Conservation (phyloP, 2,797 vertebrate species). For the Decapterus maruadsi region DNA sequence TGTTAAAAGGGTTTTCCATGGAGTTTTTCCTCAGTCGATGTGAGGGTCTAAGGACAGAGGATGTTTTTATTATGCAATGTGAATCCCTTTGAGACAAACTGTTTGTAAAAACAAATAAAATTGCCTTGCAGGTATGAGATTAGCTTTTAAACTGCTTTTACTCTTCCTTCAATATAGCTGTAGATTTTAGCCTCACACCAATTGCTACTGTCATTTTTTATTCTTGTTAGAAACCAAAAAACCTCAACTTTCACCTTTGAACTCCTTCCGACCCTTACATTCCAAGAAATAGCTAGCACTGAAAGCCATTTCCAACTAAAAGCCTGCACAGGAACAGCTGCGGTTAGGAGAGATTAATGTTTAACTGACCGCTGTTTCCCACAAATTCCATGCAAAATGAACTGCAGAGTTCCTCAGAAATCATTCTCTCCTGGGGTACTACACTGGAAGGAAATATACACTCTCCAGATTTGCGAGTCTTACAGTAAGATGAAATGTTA, state of each 20-base stretch:
- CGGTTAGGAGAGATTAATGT: background rate
- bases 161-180: background rate
- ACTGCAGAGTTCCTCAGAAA: constrained; percentile 17
- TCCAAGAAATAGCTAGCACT: constrained; percentile 2
- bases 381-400: background rate
- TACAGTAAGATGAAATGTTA: background rate
- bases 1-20: too few relatives aligned
- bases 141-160: background rate
- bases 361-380: background rate
- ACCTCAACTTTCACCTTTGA: constrained; percentile 10
- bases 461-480: background rate
- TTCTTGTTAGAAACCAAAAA: background rate
- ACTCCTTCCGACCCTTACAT: constrained; percentile 13
- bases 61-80: too few relatives aligned
- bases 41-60: too few relatives aligned
- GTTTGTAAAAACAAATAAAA: too few relatives aligned
- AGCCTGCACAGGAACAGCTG: constrained; percentile 15
- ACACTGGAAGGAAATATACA: background rate
- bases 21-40: too few relatives aligned
- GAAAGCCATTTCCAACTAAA: background rate
- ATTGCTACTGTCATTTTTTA: background rate
- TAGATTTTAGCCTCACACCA: background rate
- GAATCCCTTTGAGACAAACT: too few relatives aligned
- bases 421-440: fast-evolving
- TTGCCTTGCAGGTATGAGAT: background rate